A percentile compares a stretch with the other conserved stretches of the same genome.
These are phyloP conservation scores for Erythrocercus mccallii DNA, from an alignment of 2,113 vertebrate species.

Conservation along the genomic window DNA sequence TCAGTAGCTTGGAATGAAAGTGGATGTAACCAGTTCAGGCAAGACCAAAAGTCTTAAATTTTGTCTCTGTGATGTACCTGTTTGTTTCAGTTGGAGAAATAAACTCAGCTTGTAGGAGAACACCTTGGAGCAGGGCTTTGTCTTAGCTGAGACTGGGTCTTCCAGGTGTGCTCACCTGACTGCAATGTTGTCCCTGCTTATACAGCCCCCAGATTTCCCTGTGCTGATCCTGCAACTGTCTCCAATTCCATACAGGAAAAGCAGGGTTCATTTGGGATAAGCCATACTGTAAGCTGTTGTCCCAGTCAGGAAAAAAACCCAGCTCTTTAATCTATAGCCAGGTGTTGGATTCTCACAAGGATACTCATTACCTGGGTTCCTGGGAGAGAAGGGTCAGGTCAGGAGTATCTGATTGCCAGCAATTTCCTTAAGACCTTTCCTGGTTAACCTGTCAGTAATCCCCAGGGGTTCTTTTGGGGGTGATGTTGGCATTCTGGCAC, in stretches of 20 bases:
- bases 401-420: conserved; percentile 43
- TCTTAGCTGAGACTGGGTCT: background rate
- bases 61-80: background rate
- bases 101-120: background rate
- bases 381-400: conserved; percentile 42
- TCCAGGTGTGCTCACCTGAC: background rate
- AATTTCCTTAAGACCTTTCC: conserved; percentile 23
- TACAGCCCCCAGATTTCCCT: background rate
- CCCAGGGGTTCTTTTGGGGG: background rate
- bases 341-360: conserved; percentile 35
- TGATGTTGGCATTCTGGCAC: background rate
- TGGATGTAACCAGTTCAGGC: background rate
- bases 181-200: background rate
- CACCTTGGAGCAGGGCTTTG: background rate
- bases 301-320: background rate
- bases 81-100: background rate
- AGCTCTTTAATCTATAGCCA: conserved; percentile 26
- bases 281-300: background rate
- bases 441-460: background rate
- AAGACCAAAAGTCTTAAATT: background rate
- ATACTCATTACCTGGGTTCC: conserved; percentile 27
- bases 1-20: background rate
- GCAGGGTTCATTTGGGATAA: background rate
- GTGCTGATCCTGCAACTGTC: background rate
- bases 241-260: background rate